Conservation (phyloP, 2,113 vertebrate genomes). For the Mandrillus leucophaeus region DNA sequence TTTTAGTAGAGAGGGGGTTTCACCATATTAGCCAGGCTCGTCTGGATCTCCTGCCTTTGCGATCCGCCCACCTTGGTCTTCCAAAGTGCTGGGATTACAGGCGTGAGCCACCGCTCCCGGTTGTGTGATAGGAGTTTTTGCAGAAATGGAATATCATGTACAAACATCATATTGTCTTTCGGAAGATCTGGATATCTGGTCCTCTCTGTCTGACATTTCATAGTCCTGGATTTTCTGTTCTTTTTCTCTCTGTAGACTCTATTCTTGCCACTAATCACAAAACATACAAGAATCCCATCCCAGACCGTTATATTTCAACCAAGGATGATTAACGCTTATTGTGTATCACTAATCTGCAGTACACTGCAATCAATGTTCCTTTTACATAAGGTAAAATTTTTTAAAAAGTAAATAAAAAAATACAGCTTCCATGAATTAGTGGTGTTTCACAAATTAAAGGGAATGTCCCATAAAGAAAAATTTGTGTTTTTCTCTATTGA, state of each 20-base stretch:
- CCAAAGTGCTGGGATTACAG: too few relatives aligned
- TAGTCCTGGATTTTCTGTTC: not conserved
- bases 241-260: not conserved
- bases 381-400: not conserved
- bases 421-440: not conserved
- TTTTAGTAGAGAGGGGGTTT: too few relatives aligned
- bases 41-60: too few relatives aligned
- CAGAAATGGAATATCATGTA: not conserved
- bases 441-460: not conserved
- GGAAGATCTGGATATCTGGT: not conserved
- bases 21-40: too few relatives aligned
- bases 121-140: not conserved
- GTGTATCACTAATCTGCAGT: not conserved
- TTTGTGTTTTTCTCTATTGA: not conserved
- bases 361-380: not conserved
- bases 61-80: too few relatives aligned
- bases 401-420: not conserved
- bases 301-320: not conserved
- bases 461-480: not conserved
- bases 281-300: not conserved
- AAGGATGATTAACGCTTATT: not conserved
- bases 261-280: not conserved
- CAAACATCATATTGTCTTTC: not conserved
- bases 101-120: accelerated
- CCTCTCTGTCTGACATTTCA: not conserved